Percentiles rank a stretch among this genome's conserved stretches.
These are phyloP conservation scores for Cebus imitator DNA, from an alignment of 2,113 vertebrate genomes.

Conservation along the genomic window DNA sequence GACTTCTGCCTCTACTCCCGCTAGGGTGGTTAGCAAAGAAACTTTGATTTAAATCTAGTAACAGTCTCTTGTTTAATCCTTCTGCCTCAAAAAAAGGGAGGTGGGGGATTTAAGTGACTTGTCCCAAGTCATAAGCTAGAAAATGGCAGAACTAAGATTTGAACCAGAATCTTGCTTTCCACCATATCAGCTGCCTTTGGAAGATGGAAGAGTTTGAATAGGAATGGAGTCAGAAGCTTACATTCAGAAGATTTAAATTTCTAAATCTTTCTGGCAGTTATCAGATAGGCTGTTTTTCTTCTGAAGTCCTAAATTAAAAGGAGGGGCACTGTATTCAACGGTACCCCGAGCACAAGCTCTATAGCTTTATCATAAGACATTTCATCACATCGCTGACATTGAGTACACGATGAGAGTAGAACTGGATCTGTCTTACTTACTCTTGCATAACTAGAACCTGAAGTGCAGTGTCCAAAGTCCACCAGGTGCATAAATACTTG, in stretches of 20 bases:
- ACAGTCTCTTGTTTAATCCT: background rate
- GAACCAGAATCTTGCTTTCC: background rate
- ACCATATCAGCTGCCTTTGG: background rate
- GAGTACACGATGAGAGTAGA: background rate
- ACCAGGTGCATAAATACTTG: background rate
- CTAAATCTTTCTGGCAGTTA: slow-evolving; percentile 16
- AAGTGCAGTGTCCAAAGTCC: background rate
- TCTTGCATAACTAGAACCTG: background rate
- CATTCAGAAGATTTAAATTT: background rate
- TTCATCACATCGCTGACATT: background rate
- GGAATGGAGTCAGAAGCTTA: background rate
- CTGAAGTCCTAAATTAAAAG: slow-evolving; percentile 4
- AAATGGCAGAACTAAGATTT: background rate
- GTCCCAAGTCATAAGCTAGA: background rate
- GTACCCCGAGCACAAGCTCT: background rate
- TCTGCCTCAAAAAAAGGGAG: background rate
- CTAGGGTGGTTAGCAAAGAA: slow-evolving; percentile 18
- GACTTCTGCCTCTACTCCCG: background rate
- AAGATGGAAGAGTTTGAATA: background rate
- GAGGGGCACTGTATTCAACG: background rate
- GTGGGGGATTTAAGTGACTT: background rate
- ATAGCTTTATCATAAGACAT: background rate
- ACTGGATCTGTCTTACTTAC: background rate
- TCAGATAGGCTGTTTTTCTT: background rate
- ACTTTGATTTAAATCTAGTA: background rate